Base-by-base conservation (phyloP, 2,797 vertebrate species). In the Schizopygopsis malacanthus region DNA sequence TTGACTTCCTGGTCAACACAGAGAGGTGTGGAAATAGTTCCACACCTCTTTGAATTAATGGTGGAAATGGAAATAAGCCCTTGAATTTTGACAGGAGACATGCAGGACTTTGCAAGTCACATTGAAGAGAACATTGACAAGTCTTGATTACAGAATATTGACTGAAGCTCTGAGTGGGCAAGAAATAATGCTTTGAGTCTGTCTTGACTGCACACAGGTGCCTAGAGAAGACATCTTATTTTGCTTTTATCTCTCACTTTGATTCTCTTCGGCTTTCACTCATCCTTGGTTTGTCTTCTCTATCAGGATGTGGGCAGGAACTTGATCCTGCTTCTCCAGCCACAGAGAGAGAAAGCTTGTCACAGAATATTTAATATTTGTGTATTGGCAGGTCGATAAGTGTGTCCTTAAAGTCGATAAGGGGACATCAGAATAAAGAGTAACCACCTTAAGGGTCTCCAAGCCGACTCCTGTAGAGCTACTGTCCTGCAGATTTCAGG, bases 101-200 rank as follows among this genome's bases (percentile, higher is more conserved):
- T 71, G 50, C n/a, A 91, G 90, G 84, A 28, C 28, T 28, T 28
- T 28, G 28, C 28, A 28, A 28, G 28, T 28, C 28, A 28, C 28
- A 28, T 28, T 28, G 28, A 28, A 28, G 28, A 28, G 28, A 28
- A 28, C 28, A 28, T 28, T 28, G 28, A 28, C 28, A 28, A 33
- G 2, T 92, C 90, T 92, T 89, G 91, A 92, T 92, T 86, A 88
- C 89, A 90, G 84, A 81, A 89, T 88, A 93, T 93, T 5, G 90
- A 93, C 81, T 45, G 28, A 50, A 54, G 54, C 10, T 37, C 47
- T 63, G 71, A 63, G 56, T 72, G 25, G 61, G 25, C 88, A 80
- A 15, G 77, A 86, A 88, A 89, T 82, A 89, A 87, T 18, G 61
- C 85, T 89, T 86, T 86, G 90, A 90, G 61, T 80, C 86, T 65